Evolutionary conservation across 2,888 invertebrate species (phyloP).

Genomic region (Scaeva pyrastri): DNA sequence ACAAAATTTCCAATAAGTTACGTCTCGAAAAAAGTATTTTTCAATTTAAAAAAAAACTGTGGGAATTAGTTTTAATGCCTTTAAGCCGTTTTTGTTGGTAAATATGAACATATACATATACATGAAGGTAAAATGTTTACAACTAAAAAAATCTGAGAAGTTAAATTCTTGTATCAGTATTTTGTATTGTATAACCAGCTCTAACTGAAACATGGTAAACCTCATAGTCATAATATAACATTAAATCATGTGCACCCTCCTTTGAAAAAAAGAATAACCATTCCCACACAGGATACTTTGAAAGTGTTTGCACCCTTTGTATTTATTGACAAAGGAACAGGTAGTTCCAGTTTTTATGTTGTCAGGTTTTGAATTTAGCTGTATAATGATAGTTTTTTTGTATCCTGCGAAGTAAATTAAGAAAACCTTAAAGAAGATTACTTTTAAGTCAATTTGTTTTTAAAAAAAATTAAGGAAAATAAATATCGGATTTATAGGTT

Average conservation of each 20-base stretch:
- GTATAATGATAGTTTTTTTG: slow-evolving; percentile 12
- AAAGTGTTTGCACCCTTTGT: slow-evolving; percentile 68
- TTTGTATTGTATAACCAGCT: slow-evolving; percentile 7
- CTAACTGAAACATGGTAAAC: slow-evolving; percentile 19
- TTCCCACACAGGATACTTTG: slow-evolving; percentile 59
- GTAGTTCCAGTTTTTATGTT: slow-evolving; percentile 58
- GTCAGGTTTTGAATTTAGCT: slow-evolving; percentile 3
- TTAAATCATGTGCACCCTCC: slow-evolving; percentile 54
- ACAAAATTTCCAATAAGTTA: too few relatives aligned
- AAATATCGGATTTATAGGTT: not conserved
- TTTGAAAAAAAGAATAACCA: not conserved
- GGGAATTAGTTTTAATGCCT: too few relatives aligned
- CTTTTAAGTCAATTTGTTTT: slow-evolving; percentile 46
- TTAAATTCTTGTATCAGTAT: slow-evolving; percentile 24
- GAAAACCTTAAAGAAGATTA: slow-evolving; percentile 20
- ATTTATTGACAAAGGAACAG: slow-evolving; percentile 65
- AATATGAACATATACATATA: too few relatives aligned
- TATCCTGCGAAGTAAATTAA: not conserved
- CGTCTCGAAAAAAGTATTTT: too few relatives aligned
- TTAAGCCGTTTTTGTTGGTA: too few relatives aligned
- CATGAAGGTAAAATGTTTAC: not conserved
- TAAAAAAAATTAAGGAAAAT: slow-evolving; percentile 33
- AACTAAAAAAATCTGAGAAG: slow-evolving; percentile 30
- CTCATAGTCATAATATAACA: slow-evolving; percentile 44
- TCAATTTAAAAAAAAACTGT: too few relatives aligned